Evolutionary conservation across 1,140 invertebrate genomes (phyloP).

Genomic region (Trichoplusia ni): DNA sequence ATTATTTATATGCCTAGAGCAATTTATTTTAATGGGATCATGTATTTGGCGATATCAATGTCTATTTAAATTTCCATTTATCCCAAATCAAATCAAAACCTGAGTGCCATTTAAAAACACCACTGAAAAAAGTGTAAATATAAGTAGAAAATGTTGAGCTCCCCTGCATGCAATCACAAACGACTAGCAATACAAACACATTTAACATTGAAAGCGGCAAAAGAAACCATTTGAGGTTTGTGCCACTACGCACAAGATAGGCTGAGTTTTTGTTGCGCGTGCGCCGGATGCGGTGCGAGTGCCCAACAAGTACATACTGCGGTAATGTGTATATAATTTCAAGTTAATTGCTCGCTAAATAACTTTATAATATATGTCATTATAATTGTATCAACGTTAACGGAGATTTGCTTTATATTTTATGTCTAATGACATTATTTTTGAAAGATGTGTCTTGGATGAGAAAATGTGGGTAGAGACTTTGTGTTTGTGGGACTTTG

Average conservation of each 20-base stretch:
- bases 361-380: slow-evolving; percentile 42
- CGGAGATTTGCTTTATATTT: not conserved
- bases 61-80: too few species aligned
- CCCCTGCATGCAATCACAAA: slow-evolving; percentile 42
- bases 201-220: slow-evolving; percentile 55
- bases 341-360: slow-evolving; percentile 62
- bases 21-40: not conserved
- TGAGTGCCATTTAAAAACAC: too few species aligned
- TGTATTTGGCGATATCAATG: too few species aligned
- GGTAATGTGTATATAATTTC: slow-evolving; percentile 69
- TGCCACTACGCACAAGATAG: slow-evolving; percentile 15
- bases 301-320: not conserved
- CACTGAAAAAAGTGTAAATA: too few species aligned
- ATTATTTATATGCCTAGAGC: not conserved
- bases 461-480: not conserved
- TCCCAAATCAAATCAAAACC: too few species aligned
- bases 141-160: slow-evolving; percentile 43
- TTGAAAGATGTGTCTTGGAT: not conserved
- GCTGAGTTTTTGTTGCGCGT: slow-evolving; percentile 47
- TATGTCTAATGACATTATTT: slow-evolving; percentile 12
- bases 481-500: not conserved
- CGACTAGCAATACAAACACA: slow-evolving; percentile 59
- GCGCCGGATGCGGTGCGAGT: slow-evolving; percentile 62
- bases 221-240: slow-evolving; percentile 71
- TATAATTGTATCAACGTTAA: slow-evolving; percentile 29